These are phyloP conservation scores for Geotrupes spiniger DNA, from an alignment of 2,888 invertebrate species.

Conservation along the genomic window DNA sequence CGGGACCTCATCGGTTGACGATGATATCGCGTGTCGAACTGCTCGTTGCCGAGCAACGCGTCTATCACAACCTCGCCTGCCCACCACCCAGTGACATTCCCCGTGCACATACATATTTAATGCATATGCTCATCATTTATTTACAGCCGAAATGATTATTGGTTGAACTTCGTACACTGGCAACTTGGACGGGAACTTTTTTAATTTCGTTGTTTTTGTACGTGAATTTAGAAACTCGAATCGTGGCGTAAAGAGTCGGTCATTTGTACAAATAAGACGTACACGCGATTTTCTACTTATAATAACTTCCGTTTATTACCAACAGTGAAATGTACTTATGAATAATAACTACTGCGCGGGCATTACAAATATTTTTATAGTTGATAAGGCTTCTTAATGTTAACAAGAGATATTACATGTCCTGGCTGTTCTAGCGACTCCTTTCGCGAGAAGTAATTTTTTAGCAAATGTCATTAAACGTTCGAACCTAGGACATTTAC, in stretches of 20 bases:
- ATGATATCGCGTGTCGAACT: slow-evolving; percentile 47
- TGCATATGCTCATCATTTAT: slow-evolving; percentile 47
- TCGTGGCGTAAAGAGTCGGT: neutral
- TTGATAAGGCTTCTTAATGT: too few species aligned
- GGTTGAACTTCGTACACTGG: slow-evolving; percentile 39
- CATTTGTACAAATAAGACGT: slow-evolving; percentile 7
- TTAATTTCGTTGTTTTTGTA: slow-evolving; percentile 26
- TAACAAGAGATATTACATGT: too few species aligned
- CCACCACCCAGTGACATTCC: slow-evolving; percentile 33
- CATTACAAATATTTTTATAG: too few species aligned
- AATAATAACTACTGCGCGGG: too few species aligned
- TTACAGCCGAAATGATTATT: slow-evolving; percentile 48
- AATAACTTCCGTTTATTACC: too few species aligned
- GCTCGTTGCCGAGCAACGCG: slow-evolving; percentile 43
- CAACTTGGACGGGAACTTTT: slow-evolving; percentile 36
- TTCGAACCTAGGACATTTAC: too few species aligned
- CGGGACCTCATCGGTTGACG: slow-evolving; percentile 43
- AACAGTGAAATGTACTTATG: too few species aligned
- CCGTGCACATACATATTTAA: slow-evolving; percentile 45
- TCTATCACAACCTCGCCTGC: slow-evolving; percentile 43
- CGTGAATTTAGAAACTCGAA: slow-evolving; percentile 4
- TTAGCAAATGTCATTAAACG: too few species aligned
- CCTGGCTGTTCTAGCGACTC: too few species aligned
- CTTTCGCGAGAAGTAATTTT: too few species aligned
- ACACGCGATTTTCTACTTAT: slow-evolving; percentile 21